These are phyloP conservation scores for Hucho hucho DNA, from an alignment of 2,113 vertebrate species.

Conservation along the genomic window DNA sequence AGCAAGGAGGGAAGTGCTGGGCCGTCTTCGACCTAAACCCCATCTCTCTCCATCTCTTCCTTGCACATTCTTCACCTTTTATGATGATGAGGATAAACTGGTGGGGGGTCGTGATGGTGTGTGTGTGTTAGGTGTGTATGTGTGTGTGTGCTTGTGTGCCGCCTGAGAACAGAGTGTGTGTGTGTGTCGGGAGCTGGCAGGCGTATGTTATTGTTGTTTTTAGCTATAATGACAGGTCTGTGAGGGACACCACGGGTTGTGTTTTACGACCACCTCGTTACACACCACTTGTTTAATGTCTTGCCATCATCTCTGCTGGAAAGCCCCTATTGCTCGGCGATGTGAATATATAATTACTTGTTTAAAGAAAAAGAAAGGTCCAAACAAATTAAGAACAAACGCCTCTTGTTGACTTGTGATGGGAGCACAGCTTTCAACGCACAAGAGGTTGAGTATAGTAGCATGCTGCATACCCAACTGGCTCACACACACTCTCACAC, in stretches of 20 bases:
- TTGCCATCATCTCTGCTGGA: conserved; percentile 77
- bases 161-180: conserved; percentile 36
- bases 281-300: conserved; percentile 73
- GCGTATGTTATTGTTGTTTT: conserved; percentile 56
- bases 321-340: conserved; percentile 67
- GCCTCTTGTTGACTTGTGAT: conserved; percentile 58
- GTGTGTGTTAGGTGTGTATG: conserved; percentile 39
- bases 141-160: conserved; percentile 45
- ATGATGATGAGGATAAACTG: conserved; percentile 50
- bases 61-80: conserved; percentile 57
- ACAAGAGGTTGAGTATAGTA: conserved; percentile 38
- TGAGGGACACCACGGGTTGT: conserved; percentile 68
- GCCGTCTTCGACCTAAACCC: not conserved
- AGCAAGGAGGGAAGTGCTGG: not conserved
- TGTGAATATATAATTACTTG: conserved; percentile 72
- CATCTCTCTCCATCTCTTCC: conserved; percentile 9
- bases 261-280: conserved; percentile 74
- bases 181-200: conserved; percentile 1
- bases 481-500: conserved; percentile 9
- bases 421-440: conserved; percentile 37
- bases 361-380: conserved; percentile 30
- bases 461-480: conserved; percentile 15
- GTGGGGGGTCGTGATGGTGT: conserved; percentile 35
- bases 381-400: conserved; percentile 67
- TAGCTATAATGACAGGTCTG: conserved; percentile 71